A percentile compares a stretch with the other conserved stretches of the same genome.
These are phyloP conservation scores for Pogoniulus pusillus DNA, from an alignment of 2,797 vertebrate genomes.

Conservation along the genomic window DNA sequence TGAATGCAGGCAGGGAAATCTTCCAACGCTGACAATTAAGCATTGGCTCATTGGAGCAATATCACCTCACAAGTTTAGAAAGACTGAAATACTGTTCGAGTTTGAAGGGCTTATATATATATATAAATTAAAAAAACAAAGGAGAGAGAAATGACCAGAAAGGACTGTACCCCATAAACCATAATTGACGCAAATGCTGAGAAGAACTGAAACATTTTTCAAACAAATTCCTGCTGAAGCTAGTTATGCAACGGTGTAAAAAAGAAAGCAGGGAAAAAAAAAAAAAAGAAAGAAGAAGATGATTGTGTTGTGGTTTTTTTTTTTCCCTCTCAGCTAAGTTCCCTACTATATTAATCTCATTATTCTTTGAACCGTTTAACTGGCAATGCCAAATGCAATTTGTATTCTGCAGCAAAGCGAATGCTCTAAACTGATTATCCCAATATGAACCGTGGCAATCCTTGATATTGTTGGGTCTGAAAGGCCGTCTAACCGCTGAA, in stretches of 20 bases:
- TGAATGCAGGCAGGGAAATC: neutral
- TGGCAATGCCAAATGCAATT: slow-evolving; percentile 99
- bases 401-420: slow-evolving; percentile 97
- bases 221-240: slow-evolving; percentile 73
- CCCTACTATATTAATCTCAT: slow-evolving; percentile 99
- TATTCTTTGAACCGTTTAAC: slow-evolving; percentile 99
- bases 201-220: slow-evolving; percentile 55
- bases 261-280: neutral
- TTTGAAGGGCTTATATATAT: neutral
- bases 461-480: slow-evolving; percentile 97
- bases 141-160: neutral
- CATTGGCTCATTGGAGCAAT: neutral
- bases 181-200: slow-evolving; percentile 53
- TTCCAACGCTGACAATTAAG: neutral
- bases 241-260: slow-evolving; percentile 81
- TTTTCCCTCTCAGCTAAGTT: slow-evolving; percentile 88
- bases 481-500: slow-evolving; percentile 95
- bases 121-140: slow-evolving; percentile 31
- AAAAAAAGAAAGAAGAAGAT: slow-evolving; percentile 7
- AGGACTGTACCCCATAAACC: slow-evolving; percentile 40
- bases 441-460: slow-evolving; percentile 97
- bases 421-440: slow-evolving; percentile 99
- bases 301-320: slow-evolving; percentile 49
- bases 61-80: neutral
- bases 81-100: neutral